phyloP scores from a whole-genome alignment of 2,888 invertebrate genomes.

The Eucriotettix oculatus region DNA sequence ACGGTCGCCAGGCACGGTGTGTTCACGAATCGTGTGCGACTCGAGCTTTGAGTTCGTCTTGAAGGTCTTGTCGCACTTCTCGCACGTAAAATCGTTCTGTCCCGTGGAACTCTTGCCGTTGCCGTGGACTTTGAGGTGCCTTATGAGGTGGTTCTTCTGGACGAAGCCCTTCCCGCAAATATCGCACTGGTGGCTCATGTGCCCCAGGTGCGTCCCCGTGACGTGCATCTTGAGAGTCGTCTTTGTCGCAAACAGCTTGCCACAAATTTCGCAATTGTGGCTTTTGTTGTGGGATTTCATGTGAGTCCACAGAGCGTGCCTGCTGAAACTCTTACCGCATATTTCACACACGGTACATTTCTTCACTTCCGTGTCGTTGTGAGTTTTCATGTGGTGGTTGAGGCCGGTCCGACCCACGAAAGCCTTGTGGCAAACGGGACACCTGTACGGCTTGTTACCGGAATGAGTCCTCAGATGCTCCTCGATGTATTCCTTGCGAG shows the following conservation, averaged over 20 bases:
- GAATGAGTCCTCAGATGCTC: conserved; percentile 16
- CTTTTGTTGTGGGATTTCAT: conserved; percentile 14
- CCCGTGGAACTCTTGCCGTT: not conserved
- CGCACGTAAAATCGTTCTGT: conserved; percentile 3
- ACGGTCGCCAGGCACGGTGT: conserved; percentile 4
- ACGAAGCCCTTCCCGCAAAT: conserved; percentile 11
- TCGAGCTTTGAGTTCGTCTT: conserved; percentile 6
- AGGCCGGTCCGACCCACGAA: conserved; percentile 13
- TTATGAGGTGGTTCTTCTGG: conserved; percentile 9
- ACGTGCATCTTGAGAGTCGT: conserved; percentile 7
- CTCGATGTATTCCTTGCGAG: conserved; percentile 14
- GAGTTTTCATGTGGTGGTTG: conserved; percentile 12
- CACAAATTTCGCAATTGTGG: conserved; percentile 7
- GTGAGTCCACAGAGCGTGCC: conserved; percentile 14
- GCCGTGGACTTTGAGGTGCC: conserved; percentile 10
- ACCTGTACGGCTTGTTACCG: conserved; percentile 15
- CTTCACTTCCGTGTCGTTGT: conserved; percentile 3
- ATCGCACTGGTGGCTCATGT: conserved; percentile 9
- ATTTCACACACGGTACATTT: conserved; percentile 14
- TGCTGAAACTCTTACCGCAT: conserved; percentile 17
- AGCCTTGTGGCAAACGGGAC: conserved; percentile 8
- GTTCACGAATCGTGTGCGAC: conserved; percentile 4
- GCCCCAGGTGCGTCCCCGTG: conserved; percentile 6
- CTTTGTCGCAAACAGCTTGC: conserved; percentile 8
- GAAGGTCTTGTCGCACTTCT: conserved; percentile 7